Evolutionary conservation across 2,797 vertebrate species (phyloP), one percentile per base, ranked within the genome.

Genomic region (Carduelis carduelis): DNA sequence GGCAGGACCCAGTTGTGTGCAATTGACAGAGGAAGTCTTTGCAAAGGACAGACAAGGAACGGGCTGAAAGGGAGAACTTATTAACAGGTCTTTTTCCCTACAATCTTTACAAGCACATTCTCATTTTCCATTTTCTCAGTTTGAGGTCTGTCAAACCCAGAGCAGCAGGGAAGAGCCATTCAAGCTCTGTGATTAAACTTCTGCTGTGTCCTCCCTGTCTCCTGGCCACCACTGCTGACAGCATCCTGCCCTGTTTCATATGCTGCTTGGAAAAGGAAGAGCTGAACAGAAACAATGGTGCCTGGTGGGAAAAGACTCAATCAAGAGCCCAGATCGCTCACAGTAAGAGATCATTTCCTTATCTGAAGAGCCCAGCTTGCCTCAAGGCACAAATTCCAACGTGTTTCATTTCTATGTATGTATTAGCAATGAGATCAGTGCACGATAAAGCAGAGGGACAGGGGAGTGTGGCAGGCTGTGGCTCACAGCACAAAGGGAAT

Each of bases 331-430:
- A 81, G 49, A 95, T 28, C 63, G 12, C 59, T 89, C 91, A 59
- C 61, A 89, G 72, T 53, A 23, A 76, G 91, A 86, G 85, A 88
- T 69, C 60, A 70, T 83, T 97, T 96, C 91, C 94, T 94, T 94
- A 94, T 90, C 94, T 90, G 28, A 87, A 88, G 70, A 66, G 74
- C 49, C 52, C 80, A 94, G 93, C 89, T 83, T 64, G 90, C 92
- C 83, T 92, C 82, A 63, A 95, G 89, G 63, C 91, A 79, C 76
- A 74, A 43, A 72, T 91, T 92, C 82, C 84, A 86, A 49, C 52
- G 10, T 8, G 1, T 83, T 78, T 91, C 39, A 86, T 68, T 96
- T 49, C 80, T 53, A 1, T 68, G 49, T 69, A 34, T 20, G 52
- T 78, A 87, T 59, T 59, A 93, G 68, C 55, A 88, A 35, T 3